These are phyloP conservation scores for Oreochromis grahami DNA, from an alignment of 2,797 vertebrate genomes.

Conservation along the genomic window DNA sequence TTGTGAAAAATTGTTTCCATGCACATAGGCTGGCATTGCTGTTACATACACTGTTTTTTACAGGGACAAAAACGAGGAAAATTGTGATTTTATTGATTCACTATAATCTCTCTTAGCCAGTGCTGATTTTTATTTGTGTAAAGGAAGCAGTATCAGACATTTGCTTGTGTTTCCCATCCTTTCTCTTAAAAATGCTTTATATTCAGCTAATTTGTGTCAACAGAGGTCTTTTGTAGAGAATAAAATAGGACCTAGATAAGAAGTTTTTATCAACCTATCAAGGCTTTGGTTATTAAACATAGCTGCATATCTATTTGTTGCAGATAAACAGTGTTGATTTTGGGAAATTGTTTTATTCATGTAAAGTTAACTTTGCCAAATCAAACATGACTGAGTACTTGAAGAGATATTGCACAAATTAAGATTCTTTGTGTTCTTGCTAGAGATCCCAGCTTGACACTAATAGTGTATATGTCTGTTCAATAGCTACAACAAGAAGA, in stretches of 20 bases:
- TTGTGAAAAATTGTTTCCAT: constrained; percentile 6
- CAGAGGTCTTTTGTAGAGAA: not conserved
- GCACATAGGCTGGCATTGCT: not conserved
- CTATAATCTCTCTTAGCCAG: constrained; percentile 26
- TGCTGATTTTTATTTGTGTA: constrained; percentile 40
- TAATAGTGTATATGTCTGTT: not conserved
- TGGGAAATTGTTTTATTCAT: not conserved
- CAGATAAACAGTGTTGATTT: not conserved
- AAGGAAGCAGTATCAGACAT: constrained; percentile 23
- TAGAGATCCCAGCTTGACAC: not conserved
- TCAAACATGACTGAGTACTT: not conserved
- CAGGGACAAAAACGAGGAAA: constrained; percentile 31
- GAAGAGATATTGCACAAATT: not conserved
- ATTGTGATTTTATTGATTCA: not conserved
- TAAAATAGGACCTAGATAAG: not conserved
- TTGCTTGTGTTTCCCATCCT: constrained; percentile 43
- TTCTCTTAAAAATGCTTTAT: not conserved
- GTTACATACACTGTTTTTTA: constrained; percentile 21
- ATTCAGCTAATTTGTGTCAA: not conserved
- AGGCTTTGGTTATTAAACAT: not conserved
- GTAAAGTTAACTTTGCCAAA: not conserved
- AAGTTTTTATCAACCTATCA: not conserved
- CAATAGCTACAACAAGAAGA: not conserved
- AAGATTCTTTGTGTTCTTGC: not conserved
- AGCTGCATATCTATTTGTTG: not conserved